Conservation (phyloP, 2,113 vertebrate genomes). For the Ailuropoda melanoleuca region DNA sequence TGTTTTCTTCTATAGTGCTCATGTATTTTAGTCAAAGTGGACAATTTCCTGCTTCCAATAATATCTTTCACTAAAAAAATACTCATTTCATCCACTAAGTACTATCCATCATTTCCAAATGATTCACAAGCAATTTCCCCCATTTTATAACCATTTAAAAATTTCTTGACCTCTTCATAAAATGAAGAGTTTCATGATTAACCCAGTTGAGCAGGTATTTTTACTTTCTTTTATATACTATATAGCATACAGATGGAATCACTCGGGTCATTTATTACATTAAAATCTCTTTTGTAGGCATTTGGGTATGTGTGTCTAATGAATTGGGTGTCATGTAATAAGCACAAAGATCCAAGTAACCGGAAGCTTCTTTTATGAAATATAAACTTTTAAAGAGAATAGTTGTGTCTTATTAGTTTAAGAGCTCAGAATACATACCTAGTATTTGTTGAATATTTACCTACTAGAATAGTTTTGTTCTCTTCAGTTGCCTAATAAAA, state of each 20-base stretch:
- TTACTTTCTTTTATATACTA: conserved; percentile 7
- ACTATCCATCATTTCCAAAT: neutral
- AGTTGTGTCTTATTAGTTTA: conserved; percentile 9
- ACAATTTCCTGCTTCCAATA: neutral
- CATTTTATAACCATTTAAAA: neutral
- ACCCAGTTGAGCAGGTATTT: neutral
- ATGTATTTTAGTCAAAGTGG: neutral
- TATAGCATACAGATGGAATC: neutral
- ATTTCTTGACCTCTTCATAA: neutral
- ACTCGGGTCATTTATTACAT: neutral
- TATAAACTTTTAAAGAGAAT: neutral
- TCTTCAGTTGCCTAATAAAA: conserved; percentile 1
- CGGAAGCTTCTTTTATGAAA: neutral
- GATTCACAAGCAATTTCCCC: neutral
- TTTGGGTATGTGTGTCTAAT: neutral
- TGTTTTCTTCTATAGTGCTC: neutral
- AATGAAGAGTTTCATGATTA: neutral
- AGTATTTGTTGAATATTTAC: neutral
- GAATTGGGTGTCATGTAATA: neutral
- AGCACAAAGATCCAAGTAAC: neutral
- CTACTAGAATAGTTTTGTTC: neutral
- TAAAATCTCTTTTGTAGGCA: neutral
- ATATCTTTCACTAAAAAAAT: neutral
- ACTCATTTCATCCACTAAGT: neutral
- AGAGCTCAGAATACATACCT: neutral